phyloP scores from a whole-genome alignment of 2,113 vertebrate species.

The Chionis minor region DNA sequence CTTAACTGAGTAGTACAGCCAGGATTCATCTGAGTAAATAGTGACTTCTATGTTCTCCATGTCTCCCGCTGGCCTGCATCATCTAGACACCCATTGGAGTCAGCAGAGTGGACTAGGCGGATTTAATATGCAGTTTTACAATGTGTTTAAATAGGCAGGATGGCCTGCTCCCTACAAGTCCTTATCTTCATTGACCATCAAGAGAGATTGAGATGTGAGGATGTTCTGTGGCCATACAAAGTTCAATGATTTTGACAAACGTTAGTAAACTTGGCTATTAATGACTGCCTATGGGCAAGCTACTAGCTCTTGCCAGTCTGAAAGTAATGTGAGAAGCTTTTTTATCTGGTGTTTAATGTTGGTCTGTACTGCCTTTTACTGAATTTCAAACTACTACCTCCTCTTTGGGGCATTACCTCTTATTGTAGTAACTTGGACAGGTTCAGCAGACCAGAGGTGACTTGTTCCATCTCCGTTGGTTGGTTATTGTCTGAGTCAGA shows the following conservation, averaged over 20 bases:
- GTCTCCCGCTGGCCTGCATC: not conserved
- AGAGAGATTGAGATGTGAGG: not conserved
- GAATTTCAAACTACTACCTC: not conserved
- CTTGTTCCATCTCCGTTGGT: not conserved
- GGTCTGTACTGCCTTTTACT: not conserved
- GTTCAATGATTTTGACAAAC: not conserved
- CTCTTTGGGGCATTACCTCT: not conserved
- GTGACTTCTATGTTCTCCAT: not conserved
- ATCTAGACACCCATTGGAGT: not conserved
- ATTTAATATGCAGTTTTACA: not conserved
- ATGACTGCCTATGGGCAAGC: not conserved
- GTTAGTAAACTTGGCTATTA: not conserved
- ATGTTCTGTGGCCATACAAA: not conserved
- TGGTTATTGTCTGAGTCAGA: not conserved
- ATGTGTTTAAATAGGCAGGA: not conserved
- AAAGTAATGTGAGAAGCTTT: not conserved
- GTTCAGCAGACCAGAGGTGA: not conserved
- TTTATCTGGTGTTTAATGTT: not conserved
- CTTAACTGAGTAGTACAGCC: not conserved
- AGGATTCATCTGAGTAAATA: not conserved
- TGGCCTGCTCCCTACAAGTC: not conserved
- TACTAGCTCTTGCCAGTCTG: not conserved
- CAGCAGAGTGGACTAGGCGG: not conserved
- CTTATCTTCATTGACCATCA: not conserved
- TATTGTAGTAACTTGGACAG: not conserved